Evolutionary conservation across 1,140 invertebrate species (phyloP).

Genomic region (Diorhabda elongata): DNA sequence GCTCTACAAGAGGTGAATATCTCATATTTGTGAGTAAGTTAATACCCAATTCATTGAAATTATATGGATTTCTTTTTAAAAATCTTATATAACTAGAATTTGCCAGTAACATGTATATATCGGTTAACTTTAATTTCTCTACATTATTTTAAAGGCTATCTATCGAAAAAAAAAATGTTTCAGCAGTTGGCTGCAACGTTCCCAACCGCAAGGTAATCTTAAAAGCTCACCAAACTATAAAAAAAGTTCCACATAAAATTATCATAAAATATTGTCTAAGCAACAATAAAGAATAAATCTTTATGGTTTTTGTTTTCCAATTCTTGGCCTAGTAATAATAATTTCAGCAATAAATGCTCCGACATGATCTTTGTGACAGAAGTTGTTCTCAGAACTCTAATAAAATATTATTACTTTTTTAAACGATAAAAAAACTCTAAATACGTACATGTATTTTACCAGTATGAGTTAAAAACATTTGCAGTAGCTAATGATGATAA

Average conservation of each 20-base stretch:
- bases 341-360: background rate
- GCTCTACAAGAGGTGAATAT: no score
- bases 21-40: no score
- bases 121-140: no score
- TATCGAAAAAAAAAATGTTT: background rate
- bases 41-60: no score
- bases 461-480: no score
- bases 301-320: constrained; percentile 11
- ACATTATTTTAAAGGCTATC: no score
- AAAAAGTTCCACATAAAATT: constrained; percentile 8
- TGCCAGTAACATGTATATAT: no score
- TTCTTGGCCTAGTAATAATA: constrained; percentile 6
- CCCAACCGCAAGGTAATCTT: background rate
- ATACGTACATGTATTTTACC: no score
- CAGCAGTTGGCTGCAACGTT: background rate
- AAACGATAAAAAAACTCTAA: background rate
- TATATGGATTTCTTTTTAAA: no score
- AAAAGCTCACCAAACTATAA: background rate
- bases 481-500: no score
- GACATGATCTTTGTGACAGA: background rate
- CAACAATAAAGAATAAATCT: constrained; percentile 7
- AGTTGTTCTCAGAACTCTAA: background rate
- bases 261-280: constrained; percentile 8
- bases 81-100: no score
- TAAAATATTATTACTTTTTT: background rate